A percentile compares a stretch with the other conserved stretches of the same genome.
phyloP scores from a whole-genome alignment of 2,888 invertebrate genomes.

The Gymnosoma rotundatum region DNA sequence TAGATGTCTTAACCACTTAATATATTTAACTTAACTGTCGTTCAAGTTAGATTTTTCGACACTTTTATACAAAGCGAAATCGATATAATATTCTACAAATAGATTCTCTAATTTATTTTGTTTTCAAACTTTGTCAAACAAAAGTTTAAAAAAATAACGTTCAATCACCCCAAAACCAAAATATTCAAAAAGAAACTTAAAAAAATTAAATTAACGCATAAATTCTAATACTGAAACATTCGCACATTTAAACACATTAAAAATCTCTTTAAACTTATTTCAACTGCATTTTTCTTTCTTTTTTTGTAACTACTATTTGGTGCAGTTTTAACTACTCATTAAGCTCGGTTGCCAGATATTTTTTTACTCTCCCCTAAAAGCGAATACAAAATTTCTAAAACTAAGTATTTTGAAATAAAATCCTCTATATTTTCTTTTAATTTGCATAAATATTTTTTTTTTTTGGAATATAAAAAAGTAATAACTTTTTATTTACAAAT shows the following conservation, averaged over 20 bases:
- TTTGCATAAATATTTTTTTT: too few relatives aligned
- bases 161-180: slow-evolving; percentile 44
- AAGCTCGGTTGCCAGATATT: too few relatives aligned
- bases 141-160: slow-evolving; percentile 17
- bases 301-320: not conserved
- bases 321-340: not conserved
- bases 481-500: too few relatives aligned
- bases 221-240: slow-evolving; percentile 9
- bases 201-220: slow-evolving; percentile 16
- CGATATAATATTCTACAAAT: slow-evolving; percentile 23
- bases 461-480: too few relatives aligned
- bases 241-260: slow-evolving; percentile 16
- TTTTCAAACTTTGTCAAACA: slow-evolving; percentile 6
- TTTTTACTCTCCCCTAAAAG: too few relatives aligned
- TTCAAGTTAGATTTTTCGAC: slow-evolving; percentile 72
- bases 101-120: slow-evolving; percentile 23
- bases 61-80: slow-evolving; percentile 74
- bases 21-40: slow-evolving; percentile 76
- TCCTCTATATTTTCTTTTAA: too few relatives aligned
- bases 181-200: not conserved
- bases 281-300: slow-evolving; percentile 15
- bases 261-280: slow-evolving; percentile 22
- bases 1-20: slow-evolving; percentile 48
- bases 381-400: too few relatives aligned
- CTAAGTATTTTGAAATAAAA: too few relatives aligned